phyloP scores from a whole-genome alignment of 1,140 invertebrate genomes.

The Agrilus planipennis region DNA sequence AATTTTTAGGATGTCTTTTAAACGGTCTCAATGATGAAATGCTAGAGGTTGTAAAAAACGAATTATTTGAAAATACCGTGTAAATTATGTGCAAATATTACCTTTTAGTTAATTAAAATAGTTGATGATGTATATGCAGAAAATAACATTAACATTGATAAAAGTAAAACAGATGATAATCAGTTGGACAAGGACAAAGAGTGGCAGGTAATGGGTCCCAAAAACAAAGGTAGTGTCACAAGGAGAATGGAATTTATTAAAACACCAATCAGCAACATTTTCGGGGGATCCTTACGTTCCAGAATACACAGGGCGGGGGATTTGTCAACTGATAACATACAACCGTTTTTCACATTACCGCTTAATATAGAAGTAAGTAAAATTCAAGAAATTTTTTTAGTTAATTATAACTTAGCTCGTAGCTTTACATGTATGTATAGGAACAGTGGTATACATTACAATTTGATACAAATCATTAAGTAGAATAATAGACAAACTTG shows the following conservation, averaged over 20 bases:
- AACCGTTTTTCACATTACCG: conserved; percentile 89
- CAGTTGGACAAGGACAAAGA: conserved; percentile 48
- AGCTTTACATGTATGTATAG: too few relatives aligned
- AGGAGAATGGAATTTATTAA: conserved; percentile 66
- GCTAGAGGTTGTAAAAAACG: conserved; percentile 56
- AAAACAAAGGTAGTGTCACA: conserved; percentile 77
- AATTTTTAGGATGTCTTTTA: conserved; percentile 82
- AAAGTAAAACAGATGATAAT: neutral
- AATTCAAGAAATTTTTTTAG: too few relatives aligned
- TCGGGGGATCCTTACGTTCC: conserved; percentile 80
- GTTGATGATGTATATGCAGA: conserved; percentile 36
- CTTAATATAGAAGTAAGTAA: conserved; percentile 78
- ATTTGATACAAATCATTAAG: neutral
- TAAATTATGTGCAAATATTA: conserved; percentile 7
- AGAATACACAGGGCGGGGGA: conserved; percentile 64
- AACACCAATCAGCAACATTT: conserved; percentile 87
- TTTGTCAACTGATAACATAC: conserved; percentile 66
- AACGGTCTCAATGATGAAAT: conserved; percentile 95
- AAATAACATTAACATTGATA: neutral
- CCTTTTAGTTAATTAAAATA: conserved; percentile 54
- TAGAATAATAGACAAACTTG: too few relatives aligned
- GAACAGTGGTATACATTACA: too few relatives aligned
- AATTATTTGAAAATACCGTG: neutral
- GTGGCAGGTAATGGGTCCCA: conserved; percentile 75
- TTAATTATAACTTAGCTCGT: too few relatives aligned